These are phyloP conservation scores for Dyspetes luteomarginatus DNA, from an alignment of 2,888 invertebrate species.

Conservation along the genomic window DNA sequence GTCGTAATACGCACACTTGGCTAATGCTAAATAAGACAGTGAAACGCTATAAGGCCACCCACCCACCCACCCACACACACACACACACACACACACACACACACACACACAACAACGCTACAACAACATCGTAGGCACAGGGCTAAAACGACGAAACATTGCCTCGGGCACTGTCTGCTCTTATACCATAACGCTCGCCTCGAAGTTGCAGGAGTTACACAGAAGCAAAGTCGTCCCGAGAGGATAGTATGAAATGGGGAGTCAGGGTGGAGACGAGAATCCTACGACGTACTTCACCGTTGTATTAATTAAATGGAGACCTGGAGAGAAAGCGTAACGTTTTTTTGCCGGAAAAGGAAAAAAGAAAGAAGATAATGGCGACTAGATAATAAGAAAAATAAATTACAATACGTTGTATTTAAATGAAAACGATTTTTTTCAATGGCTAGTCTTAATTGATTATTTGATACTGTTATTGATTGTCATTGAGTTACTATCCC, in stretches of 20 bases:
- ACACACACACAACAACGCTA: slow-evolving; percentile 5
- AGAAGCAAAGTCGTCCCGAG: slow-evolving; percentile 36
- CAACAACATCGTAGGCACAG: slow-evolving; percentile 55
- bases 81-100: too few relatives aligned
- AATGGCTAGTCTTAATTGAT: neutral
- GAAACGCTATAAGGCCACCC: slow-evolving; percentile 72
- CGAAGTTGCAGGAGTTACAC: slow-evolving; percentile 37
- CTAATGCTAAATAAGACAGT: slow-evolving; percentile 78
- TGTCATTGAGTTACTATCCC: neutral
- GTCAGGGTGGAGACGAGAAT: slow-evolving; percentile 14
- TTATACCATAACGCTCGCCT: slow-evolving; percentile 65
- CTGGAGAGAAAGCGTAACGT: slow-evolving; percentile 39
- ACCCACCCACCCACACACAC: neutral
- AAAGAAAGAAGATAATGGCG: slow-evolving; percentile 13
- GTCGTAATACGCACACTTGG: slow-evolving; percentile 71
- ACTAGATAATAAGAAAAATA: neutral
- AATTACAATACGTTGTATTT: neutral
- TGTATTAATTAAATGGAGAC: slow-evolving; percentile 74
- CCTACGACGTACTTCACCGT: slow-evolving; percentile 35
- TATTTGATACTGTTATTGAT: neutral
- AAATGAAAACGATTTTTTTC: neutral
- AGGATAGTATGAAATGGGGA: slow-evolving; percentile 32
- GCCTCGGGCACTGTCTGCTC: slow-evolving; percentile 74
- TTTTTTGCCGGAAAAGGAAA: slow-evolving; percentile 37
- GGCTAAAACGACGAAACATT: slow-evolving; percentile 67